Base-by-base conservation (phyloP, 2,797 vertebrate species). In the Eutrigla gurnardus region DNA sequence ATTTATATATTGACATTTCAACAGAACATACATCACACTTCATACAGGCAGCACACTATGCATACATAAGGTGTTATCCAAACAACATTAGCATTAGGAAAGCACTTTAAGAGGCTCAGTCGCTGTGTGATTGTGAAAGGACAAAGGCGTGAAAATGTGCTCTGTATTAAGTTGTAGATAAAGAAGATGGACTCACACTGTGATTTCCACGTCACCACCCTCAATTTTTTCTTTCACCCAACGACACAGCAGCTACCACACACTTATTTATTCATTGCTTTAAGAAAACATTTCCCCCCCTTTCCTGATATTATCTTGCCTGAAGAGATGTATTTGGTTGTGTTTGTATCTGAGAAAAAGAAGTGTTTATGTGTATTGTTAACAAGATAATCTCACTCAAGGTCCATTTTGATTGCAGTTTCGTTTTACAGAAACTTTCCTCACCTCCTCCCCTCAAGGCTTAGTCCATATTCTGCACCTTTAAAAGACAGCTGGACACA, bases 131-230 rank as follows among this genome's bases (percentile, higher is more conserved):
- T 33, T 40, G 46, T 32, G 43, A 39, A 5, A 60, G 42, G 40
- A 25, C 40, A 17, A 8, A 5, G 50, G 25, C 25, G 50, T 77
- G 54, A 54, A 14, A 37, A 17, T 67, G 42, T 61, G 36, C 55
- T 66, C 47, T 65, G 54, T 39, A 4, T 72, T 55, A 49, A 45
- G 57, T 50, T 57, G 10, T 17, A 77, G 67, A 65, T 65, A 70
- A 59, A 70, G 25, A 57, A 25, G 25, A 25, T 25, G 25, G 25
- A 25, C 25, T 25, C 25, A 25, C 25, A 25, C 25, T 25, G 25
- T 25, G 25, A 25, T 25, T 25, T 25, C 25, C 25, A 25, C 25
- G 25, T 25, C 25, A 25, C 25, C 25, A 25, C 25, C 7, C 11
- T 42, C 40, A 9, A 42, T 42, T 6, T 15, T 45, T 45, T 2